Percentiles rank a stretch among this genome's conserved stretches.
Conservation (phyloP, 2,113 vertebrate genomes). For the Scalopus aquaticus region DNA sequence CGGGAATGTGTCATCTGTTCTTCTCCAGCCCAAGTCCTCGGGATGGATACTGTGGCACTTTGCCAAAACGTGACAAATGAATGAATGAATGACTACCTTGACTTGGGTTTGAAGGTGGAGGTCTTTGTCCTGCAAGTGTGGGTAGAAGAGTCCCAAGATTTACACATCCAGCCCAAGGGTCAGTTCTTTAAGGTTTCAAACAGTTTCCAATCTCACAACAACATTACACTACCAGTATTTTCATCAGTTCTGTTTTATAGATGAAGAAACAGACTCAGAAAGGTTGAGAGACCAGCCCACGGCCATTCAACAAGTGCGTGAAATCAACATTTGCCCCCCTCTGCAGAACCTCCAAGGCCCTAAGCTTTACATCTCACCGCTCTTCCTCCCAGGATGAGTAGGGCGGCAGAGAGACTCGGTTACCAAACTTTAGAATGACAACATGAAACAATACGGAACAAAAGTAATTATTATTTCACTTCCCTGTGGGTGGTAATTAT, state of each 20-base stretch:
- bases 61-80: not conserved
- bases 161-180: not conserved
- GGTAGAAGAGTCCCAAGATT: not conserved
- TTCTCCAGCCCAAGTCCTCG: not conserved
- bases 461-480: not conserved
- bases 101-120: not conserved
- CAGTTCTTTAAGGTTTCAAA: not conserved
- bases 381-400: not conserved
- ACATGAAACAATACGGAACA: not conserved
- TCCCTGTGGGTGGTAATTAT: not conserved
- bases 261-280: not conserved
- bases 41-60: not conserved
- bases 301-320: not conserved
- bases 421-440: constrained; percentile 33
- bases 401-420: not conserved
- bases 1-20: not conserved
- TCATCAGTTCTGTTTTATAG: not conserved
- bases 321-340: not conserved
- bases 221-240: not conserved
- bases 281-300: not conserved
- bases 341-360: not conserved
- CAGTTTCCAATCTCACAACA: constrained; percentile 11
- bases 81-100: not conserved
- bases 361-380: not conserved
- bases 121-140: not conserved